Conservation (phyloP, 2,797 vertebrate species). For the Lophura swinhoii region DNA sequence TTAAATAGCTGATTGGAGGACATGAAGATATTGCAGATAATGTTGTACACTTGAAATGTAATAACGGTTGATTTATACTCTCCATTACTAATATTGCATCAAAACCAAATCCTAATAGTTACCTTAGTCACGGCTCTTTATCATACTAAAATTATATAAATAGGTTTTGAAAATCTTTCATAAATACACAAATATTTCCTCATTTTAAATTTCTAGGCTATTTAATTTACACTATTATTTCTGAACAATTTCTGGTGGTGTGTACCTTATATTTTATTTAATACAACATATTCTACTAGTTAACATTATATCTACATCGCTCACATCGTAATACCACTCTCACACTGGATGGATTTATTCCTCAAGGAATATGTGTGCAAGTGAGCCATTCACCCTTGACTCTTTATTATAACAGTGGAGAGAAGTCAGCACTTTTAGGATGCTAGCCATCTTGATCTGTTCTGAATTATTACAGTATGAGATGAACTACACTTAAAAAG, state of each 20-base stretch:
- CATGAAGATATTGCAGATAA: background rate
- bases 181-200: background rate
- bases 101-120: background rate
- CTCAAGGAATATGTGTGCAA: background rate
- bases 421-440: conserved; percentile 6
- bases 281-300: background rate
- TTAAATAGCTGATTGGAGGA: background rate
- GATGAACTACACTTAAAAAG: background rate
- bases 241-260: background rate
- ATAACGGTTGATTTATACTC: background rate
- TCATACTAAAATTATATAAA: background rate
- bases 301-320: background rate
- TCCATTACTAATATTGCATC: background rate
- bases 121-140: background rate
- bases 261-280: background rate
- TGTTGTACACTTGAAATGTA: background rate
- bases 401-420: background rate
- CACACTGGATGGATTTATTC: background rate
- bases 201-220: background rate
- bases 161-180: background rate
- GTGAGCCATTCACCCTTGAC: background rate
- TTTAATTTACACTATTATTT: background rate
- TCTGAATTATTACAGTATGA: background rate
- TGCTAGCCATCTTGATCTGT: background rate
- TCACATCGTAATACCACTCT: background rate